These are phyloP conservation scores for Corythaeola cristata DNA, from an alignment of 2,113 vertebrate species.

Conservation along the genomic window DNA sequence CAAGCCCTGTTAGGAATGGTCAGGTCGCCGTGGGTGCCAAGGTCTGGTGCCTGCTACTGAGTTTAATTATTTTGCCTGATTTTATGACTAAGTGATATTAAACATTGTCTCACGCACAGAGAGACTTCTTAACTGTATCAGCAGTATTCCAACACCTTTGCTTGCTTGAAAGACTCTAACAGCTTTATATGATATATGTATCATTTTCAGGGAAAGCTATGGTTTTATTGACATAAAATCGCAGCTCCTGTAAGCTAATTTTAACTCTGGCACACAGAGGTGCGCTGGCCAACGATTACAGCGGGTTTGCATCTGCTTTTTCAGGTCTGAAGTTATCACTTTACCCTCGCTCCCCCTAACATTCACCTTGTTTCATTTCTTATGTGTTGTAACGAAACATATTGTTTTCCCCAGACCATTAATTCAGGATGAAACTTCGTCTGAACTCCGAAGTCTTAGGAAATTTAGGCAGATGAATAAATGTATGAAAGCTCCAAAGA, in stretches of 20 bases:
- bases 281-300: background rate
- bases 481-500: slow-evolving; percentile 38
- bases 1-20: background rate
- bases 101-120: background rate
- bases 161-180: background rate
- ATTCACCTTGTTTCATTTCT: background rate
- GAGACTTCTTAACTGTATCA: background rate
- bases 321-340: accelerated
- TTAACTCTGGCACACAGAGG: background rate
- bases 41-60: background rate
- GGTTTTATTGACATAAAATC: background rate
- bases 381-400: background rate
- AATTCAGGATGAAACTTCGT: background rate
- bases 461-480: slow-evolving; percentile 38
- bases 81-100: background rate
- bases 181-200: background rate
- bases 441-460: slow-evolving; percentile 22
- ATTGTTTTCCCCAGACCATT: background rate
- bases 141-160: background rate
- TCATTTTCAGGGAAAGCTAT: background rate
- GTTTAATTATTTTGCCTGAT: background rate
- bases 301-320: background rate
- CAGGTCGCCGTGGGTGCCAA: background rate
- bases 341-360: background rate
- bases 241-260: background rate